phyloP scores from a whole-genome alignment of 2,888 invertebrate species.

The Agonopterix subpropinquella region DNA sequence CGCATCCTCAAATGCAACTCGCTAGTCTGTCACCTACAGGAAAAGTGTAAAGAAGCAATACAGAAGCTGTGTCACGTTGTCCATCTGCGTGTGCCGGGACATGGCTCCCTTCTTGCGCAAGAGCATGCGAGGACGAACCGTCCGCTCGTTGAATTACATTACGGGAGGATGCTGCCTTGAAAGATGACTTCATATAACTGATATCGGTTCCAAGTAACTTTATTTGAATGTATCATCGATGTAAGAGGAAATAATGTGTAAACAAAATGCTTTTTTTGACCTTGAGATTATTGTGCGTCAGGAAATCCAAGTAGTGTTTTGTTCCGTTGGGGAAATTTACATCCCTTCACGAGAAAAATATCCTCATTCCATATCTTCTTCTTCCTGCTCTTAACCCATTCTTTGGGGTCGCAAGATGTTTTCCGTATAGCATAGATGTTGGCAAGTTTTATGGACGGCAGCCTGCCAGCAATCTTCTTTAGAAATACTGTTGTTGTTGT shows the following conservation, averaged over 20 bases:
- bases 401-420: no score
- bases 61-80: constrained; percentile 54
- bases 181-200: constrained; percentile 9
- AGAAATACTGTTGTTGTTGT: no score
- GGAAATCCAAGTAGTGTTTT: no score
- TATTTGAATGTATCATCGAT: no score
- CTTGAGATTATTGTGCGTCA: no score
- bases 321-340: no score
- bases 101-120: constrained; percentile 50
- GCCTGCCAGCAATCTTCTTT: no score
- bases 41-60: constrained; percentile 55
- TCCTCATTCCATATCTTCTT: no score
- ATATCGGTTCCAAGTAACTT: background rate
- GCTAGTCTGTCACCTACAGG: constrained; percentile 30
- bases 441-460: no score
- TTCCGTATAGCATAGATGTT: no score
- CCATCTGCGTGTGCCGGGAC: constrained; percentile 35
- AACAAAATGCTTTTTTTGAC: constrained; percentile 7
- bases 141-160: constrained; percentile 36
- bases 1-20: constrained; percentile 1
- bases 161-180: constrained; percentile 22
- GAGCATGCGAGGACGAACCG: constrained; percentile 42
- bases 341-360: no score
- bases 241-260: background rate
- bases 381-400: no score